A percentile compares a stretch with the other conserved stretches of the same genome.
Conservation (phyloP, 35 echinoderm and acorn worm species). For the Ptychodera flava region DNA sequence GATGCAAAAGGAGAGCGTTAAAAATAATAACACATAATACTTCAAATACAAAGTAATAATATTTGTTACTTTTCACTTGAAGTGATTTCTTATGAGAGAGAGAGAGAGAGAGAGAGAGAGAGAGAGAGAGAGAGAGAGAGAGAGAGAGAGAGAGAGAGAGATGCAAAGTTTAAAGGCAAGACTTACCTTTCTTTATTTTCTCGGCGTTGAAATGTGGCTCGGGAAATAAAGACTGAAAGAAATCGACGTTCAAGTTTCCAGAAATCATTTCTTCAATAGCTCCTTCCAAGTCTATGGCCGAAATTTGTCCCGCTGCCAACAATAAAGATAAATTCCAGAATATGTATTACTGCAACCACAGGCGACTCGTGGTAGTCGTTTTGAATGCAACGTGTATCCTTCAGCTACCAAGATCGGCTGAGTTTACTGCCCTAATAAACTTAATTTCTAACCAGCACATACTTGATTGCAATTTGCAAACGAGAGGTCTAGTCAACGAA, state of each 20-base stretch:
- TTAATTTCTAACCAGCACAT: background rate
- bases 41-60: background rate
- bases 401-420: background rate
- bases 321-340: background rate
- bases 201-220: background rate
- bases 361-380: no score
- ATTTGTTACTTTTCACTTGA: no score
- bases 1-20: background rate
- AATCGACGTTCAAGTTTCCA: background rate
- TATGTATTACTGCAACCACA: background rate
- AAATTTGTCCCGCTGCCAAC: background rate
- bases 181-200: background rate
- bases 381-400: no score
- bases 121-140: no score
- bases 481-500: no score
- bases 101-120: no score
- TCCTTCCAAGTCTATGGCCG: background rate
- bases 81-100: no score
- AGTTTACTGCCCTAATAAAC: background rate
- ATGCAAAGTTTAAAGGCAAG: background rate
- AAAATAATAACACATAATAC: background rate
- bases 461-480: background rate
- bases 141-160: no score
- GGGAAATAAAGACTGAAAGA: background rate
- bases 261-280: background rate